Conservation (phyloP, 2,797 vertebrate genomes). For the Cryptoblepharus egeriae region DNA sequence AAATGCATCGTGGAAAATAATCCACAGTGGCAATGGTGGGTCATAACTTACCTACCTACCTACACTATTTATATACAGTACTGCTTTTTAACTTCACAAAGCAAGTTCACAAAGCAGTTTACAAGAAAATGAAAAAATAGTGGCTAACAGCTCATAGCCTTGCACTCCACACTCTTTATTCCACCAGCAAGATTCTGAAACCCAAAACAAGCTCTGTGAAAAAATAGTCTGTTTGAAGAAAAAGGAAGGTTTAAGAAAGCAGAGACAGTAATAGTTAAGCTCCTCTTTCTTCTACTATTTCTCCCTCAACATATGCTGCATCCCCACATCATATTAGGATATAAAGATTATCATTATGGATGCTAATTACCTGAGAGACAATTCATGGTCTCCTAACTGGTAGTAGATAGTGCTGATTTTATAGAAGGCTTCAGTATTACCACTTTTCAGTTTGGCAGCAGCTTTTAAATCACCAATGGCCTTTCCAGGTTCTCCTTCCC, state of each 20-base stretch:
- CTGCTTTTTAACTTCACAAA: too few relatives aligned
- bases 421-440: constrained; percentile 95
- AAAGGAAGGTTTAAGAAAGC: too few relatives aligned
- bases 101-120: too few relatives aligned
- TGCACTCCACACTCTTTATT: not conserved
- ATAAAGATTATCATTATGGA: not conserved
- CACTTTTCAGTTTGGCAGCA: constrained; percentile 91
- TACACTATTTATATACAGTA: too few relatives aligned
- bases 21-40: too few relatives aligned
- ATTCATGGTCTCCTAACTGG: constrained; percentile 92
- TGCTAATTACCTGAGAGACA: constrained; percentile 90
- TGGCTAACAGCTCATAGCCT: too few relatives aligned
- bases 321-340: not conserved
- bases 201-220: not conserved
- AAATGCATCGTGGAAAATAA: not conserved
- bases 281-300: too few relatives aligned
- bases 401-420: constrained; percentile 97
- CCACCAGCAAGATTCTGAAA: not conserved
- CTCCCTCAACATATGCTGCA: too few relatives aligned
- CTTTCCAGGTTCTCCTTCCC: constrained; percentile 92
- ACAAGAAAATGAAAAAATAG: too few relatives aligned
- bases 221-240: too few relatives aligned
- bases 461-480: constrained; percentile 96
- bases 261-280: too few relatives aligned
- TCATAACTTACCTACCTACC: too few relatives aligned